A percentile compares a stretch with the other conserved stretches of the same genome.
These are phyloP conservation scores for Trematomus loennbergii DNA, from an alignment of 2,113 vertebrate species.

Conservation along the genomic window DNA sequence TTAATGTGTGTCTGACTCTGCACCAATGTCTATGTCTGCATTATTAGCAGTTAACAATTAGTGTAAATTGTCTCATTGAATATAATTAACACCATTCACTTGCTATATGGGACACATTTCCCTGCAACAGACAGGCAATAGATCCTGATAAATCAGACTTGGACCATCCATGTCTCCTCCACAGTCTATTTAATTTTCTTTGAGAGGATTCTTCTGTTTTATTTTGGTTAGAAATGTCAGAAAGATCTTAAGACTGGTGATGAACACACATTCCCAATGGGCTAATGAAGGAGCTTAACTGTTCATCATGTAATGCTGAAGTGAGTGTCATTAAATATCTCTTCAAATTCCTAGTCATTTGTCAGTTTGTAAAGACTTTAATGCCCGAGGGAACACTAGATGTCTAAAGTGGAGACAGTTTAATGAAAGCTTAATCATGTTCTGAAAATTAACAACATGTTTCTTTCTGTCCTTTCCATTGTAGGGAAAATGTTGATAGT, in stretches of 20 bases:
- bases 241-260: constrained; percentile 8
- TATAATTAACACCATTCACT: neutral
- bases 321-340: constrained; percentile 21
- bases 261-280: constrained; percentile 8
- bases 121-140: neutral
- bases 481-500: neutral
- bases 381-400: neutral
- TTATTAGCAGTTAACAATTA: neutral
- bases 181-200: neutral
- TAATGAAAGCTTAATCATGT: constrained; percentile 20
- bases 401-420: constrained; percentile 9
- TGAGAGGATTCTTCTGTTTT: constrained; percentile 12
- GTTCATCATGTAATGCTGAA: constrained; percentile 17
- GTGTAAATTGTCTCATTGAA: neutral
- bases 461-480: constrained; percentile 2
- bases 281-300: constrained; percentile 26
- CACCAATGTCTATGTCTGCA: neutral
- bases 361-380: constrained; percentile 21
- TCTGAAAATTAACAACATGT: neutral
- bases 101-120: neutral
- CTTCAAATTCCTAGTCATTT: constrained; percentile 11
- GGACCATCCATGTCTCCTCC: neutral
- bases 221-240: neutral
- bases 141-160: constrained; percentile 14
- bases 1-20: neutral